Conservation (phyloP, 2,888 invertebrate species). For the Agriotes lineatus region DNA sequence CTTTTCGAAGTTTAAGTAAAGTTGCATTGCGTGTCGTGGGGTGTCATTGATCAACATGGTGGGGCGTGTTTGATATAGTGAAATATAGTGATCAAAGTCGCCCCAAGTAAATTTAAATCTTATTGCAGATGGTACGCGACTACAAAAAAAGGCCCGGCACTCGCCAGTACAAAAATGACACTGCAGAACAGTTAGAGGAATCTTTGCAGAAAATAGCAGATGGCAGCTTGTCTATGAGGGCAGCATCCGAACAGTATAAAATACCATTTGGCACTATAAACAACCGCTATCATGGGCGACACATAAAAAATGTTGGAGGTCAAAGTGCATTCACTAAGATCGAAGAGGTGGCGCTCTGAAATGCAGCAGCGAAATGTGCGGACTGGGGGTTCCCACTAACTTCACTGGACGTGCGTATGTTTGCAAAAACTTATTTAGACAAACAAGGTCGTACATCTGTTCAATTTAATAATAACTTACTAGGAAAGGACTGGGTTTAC, state of each 20-base stretch:
- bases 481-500: slow-evolving; percentile 27
- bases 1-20: too few species aligned
- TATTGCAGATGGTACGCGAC: slow-evolving; percentile 5
- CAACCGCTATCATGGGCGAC: slow-evolving; percentile 21
- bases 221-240: slow-evolving; percentile 22
- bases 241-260: slow-evolving; percentile 19
- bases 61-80: background rate
- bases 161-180: slow-evolving; percentile 15
- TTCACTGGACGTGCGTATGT: slow-evolving; percentile 35
- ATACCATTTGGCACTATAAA: slow-evolving; percentile 25
- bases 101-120: background rate
- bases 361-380: slow-evolving; percentile 32
- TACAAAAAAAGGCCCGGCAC: background rate
- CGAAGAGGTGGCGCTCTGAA: background rate
- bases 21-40: too few species aligned
- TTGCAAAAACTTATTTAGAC: background rate
- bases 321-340: slow-evolving; percentile 4
- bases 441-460: background rate
- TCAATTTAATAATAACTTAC: slow-evolving; percentile 2
- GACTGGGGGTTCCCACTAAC: slow-evolving; percentile 49
- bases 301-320: slow-evolving; percentile 29
- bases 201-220: too few species aligned
- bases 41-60: too few species aligned
- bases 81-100: background rate
- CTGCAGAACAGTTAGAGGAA: slow-evolving; percentile 26